These are phyloP conservation scores for Strigamia maritima DNA, from an alignment of 2,888 invertebrate species.

Conservation along the genomic window DNA sequence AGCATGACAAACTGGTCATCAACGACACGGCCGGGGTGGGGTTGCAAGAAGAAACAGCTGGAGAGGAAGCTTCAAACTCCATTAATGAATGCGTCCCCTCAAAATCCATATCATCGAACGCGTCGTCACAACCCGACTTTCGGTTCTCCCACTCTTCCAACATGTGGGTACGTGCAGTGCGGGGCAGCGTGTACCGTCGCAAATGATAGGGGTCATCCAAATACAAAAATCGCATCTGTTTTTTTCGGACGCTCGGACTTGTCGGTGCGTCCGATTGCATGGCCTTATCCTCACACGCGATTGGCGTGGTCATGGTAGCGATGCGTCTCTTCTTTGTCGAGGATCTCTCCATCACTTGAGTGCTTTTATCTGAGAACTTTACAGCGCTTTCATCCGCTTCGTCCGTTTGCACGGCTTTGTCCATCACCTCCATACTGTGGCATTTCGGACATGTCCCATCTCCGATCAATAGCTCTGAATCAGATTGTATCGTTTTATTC, in stretches of 20 bases:
- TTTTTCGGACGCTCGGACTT: constrained; percentile 1
- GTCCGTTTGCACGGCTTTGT: constrained; percentile 35
- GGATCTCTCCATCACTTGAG: not conserved
- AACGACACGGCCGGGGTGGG: not conserved
- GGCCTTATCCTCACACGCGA: constrained; percentile 11
- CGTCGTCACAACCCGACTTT: not conserved
- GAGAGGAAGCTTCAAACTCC: not conserved
- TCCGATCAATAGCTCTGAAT: not conserved
- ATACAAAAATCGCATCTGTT: constrained; percentile 28
- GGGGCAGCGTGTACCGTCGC: constrained; percentile 35
- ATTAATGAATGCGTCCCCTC: constrained; percentile 36
- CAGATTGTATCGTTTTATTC: constrained; percentile 35
- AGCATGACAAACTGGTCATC: not conserved
- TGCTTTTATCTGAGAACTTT: not conserved
- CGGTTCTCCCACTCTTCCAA: constrained; percentile 33
- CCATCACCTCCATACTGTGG: constrained; percentile 2
- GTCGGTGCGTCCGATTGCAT: constrained; percentile 16
- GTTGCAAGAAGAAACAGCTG: not conserved
- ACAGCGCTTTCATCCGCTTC: not conserved
- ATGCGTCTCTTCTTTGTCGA: not conserved
- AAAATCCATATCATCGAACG: constrained; percentile 7
- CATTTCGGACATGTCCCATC: constrained; percentile 20
- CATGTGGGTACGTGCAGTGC: constrained; percentile 35
- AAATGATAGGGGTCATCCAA: constrained; percentile 36
- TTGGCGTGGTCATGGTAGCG: not conserved